Percentiles rank a stretch among this genome's conserved stretches.
phyloP scores from a whole-genome alignment of 1,140 invertebrate species.

The Caerostris darwini region DNA sequence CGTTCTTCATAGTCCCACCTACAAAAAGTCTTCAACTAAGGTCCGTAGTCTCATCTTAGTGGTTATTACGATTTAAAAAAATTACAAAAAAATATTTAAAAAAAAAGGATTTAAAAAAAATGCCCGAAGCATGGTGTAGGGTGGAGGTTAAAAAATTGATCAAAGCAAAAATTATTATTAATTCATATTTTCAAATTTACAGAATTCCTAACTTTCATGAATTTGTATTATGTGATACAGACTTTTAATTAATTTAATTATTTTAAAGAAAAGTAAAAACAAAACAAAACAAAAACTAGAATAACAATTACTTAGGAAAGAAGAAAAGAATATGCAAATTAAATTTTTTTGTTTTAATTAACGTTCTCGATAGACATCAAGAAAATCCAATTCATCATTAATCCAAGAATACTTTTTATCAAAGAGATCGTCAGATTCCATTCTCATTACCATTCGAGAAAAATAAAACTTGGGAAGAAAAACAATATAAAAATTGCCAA shows the following conservation, averaged over 20 bases:
- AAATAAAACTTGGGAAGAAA: neutral
- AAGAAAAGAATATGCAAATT: neutral
- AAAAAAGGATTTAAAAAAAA: constrained; percentile 29
- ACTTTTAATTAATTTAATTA: no score
- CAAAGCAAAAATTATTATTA: neutral
- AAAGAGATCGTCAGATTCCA: neutral
- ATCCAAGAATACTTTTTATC: constrained; percentile 7
- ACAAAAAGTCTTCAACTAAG: constrained; percentile 30
- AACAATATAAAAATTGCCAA: neutral
- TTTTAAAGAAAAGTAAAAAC: no score
- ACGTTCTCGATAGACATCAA: neutral
- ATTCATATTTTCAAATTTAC: no score
- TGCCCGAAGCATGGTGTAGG: neutral
- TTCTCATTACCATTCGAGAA: constrained; percentile 41
- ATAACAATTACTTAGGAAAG: no score
- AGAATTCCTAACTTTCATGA: no score
- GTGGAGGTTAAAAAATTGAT: constrained; percentile 69
- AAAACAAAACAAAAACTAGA: no score
- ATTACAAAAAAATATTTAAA: neutral
- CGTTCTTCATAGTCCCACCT: neutral
- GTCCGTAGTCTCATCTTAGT: neutral
- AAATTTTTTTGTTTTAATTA: constrained; percentile 38
- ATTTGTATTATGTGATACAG: no score
- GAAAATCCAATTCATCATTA: neutral
- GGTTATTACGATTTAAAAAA: constrained; percentile 64